phyloP scores from a whole-genome alignment of 1,140 invertebrate genomes.

The Stegodyphus mimosarum region DNA sequence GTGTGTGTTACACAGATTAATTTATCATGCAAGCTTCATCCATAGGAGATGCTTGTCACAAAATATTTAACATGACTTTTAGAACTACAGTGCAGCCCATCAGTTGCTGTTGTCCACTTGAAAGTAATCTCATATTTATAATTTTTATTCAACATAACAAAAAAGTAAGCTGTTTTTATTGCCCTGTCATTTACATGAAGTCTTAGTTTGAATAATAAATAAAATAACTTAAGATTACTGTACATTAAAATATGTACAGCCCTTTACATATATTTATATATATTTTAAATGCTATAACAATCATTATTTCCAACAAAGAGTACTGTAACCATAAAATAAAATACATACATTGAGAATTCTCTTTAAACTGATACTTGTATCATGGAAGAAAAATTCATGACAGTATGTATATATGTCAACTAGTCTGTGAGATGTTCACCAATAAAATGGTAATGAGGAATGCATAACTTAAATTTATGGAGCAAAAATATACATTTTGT shows the following conservation, averaged over 20 bases:
- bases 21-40: conserved; percentile 44
- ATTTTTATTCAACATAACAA: neutral
- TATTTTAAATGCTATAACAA: neutral
- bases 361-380: too few species aligned
- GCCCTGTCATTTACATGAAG: neutral
- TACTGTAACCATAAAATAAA: too few species aligned
- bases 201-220: neutral
- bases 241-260: too few species aligned
- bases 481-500: conserved; percentile 51
- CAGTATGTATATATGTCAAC: neutral
- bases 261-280: too few species aligned
- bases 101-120: neutral
- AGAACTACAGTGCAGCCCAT: neutral
- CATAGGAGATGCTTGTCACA: conserved; percentile 46
- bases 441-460: conserved; percentile 37
- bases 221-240: neutral
- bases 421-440: neutral
- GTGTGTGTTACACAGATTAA: conserved; percentile 16
- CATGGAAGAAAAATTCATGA: too few species aligned
- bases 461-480: conserved; percentile 43
- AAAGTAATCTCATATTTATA: neutral
- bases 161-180: neutral
- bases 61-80: neutral
- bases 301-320: neutral
- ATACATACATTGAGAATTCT: too few species aligned